Percentiles rank a stretch among this genome's conserved stretches.
Evolutionary conservation across 1,140 invertebrate species (phyloP).

Genomic region (Trichomalopsis sarcophagae): DNA sequence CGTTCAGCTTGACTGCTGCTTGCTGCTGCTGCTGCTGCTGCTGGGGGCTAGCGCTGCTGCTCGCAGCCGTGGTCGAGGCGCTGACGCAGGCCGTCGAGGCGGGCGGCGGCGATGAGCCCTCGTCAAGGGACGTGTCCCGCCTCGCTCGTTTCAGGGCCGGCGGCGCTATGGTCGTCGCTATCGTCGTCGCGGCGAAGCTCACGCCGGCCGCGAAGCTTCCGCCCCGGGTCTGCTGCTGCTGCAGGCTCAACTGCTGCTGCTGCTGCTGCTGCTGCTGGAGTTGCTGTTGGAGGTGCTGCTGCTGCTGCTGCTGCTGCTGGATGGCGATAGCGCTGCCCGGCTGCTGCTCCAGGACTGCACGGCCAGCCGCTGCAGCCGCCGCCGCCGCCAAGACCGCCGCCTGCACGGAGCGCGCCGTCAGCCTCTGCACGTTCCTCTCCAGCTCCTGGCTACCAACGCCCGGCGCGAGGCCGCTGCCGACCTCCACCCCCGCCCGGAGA

Average conservation of each 20-base stretch:
- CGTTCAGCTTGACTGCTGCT: background rate
- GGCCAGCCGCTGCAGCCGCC: conserved; percentile 41
- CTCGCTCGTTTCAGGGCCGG: conserved; percentile 77
- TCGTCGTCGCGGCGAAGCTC: conserved; percentile 64
- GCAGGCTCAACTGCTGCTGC: conserved; percentile 13
- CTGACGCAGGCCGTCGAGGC: conserved; percentile 56
- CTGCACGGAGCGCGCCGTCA: conserved; percentile 36
- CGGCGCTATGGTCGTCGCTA: conserved; percentile 74
- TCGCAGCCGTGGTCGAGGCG: background rate
- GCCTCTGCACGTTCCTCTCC: conserved; percentile 7
- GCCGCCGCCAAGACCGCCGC: conserved; percentile 40
- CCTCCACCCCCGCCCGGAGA: background rate
- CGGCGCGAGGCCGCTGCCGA: background rate
- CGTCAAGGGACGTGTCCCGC: conserved; percentile 73
- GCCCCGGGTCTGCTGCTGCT: conserved; percentile 34
- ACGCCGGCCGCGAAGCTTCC: conserved; percentile 42
- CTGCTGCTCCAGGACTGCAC: conserved; percentile 37
- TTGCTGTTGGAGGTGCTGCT: background rate
- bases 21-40: too few species aligned
- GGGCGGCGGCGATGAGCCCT: conserved; percentile 71
- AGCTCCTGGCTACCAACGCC: background rate
- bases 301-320: conserved; percentile 4
- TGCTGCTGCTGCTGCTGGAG: conserved; percentile 16
- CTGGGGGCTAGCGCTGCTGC: background rate
- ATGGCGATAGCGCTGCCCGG: background rate